Conservation (phyloP, 2,113 vertebrate genomes). For the Megaceryle torquata region DNA sequence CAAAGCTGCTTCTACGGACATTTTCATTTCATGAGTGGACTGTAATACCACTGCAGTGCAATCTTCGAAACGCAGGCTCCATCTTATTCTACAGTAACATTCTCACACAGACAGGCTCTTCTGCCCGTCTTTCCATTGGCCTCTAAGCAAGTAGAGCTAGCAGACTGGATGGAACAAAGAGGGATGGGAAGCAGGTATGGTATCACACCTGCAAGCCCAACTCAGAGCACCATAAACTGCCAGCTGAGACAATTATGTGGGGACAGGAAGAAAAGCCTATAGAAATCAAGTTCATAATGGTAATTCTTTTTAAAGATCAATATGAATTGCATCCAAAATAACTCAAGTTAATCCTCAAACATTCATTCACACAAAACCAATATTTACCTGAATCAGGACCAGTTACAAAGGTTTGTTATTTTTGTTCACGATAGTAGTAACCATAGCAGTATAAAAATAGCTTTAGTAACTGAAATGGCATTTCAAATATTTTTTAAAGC, state of each 20-base stretch:
- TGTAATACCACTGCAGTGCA: not conserved
- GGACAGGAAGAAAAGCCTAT: not conserved
- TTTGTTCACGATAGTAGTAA: slow-evolving; percentile 9
- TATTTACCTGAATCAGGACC: not conserved
- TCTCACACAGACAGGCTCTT: not conserved
- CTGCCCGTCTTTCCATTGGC: not conserved
- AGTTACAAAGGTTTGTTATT: slow-evolving; percentile 10
- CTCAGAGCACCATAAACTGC: not conserved
- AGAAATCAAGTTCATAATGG: not conserved
- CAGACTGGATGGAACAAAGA: not conserved
- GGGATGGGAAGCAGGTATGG: not conserved
- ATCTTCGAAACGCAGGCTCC: not conserved
- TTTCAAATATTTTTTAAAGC: slow-evolving; percentile 5
- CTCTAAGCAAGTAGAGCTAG: accelerated
- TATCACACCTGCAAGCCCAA: not conserved
- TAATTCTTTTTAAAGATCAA: not conserved
- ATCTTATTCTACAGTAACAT: not conserved
- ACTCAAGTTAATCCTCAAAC: not conserved
- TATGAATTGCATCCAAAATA: not conserved
- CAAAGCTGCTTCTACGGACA: not conserved
- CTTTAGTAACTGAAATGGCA: not conserved
- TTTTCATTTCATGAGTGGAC: not conserved
- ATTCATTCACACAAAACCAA: not conserved
- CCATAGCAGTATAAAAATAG: not conserved
- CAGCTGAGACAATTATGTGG: not conserved